Base-by-base conservation (phyloP, 2,888 invertebrate genomes). In the Tridacna gigas region DNA sequence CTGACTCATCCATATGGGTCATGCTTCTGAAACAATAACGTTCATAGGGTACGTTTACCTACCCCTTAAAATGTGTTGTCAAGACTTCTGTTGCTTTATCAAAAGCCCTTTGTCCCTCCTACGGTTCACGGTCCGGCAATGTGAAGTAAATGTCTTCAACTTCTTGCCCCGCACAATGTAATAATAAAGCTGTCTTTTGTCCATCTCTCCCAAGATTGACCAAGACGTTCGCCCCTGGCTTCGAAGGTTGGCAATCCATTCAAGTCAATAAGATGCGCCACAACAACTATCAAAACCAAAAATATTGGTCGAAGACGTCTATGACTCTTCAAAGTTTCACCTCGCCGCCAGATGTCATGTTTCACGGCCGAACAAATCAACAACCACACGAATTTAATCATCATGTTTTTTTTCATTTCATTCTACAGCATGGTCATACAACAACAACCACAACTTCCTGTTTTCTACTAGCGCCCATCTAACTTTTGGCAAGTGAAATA, bases 121-220 rank as follows among this genome's bases (percentile, higher is more conserved):
- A 51, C n/a, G 56, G 67, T 11, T 73, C 73, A n/a, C 22, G 37
- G 20, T 37, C 45, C 3, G 22, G 25, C 25, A 77, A 12, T n/a
- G 77, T 67, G 20, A 25, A 77, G 51, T 22, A 77, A 11, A 77
- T 77, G 51, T 77, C 77, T 51, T 67, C 67, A 0, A 77, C 77
- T 4, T 77, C 77, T 20, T n/a, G 51, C 5, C 77, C 77, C 28
- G 67, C 77, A 67, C 51, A 67, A 20, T 77, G 67, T 20, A 77
- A 45, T 48, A 77, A 66, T 7, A 77, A 28, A 15, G 77, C 65
- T 26, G 45, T 66, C 56, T 77, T 77, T 11, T 77, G 77, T 0
- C 60, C 77, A 76, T 7, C 65, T 12, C 22, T 63, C 47, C 76
- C 37, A 76, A 13, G 61, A 61, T 5, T 61, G 61, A 11, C 61